These are phyloP conservation scores for Latrodectus geometricus DNA, from an alignment of 1,140 invertebrate species.

Conservation along the genomic window DNA sequence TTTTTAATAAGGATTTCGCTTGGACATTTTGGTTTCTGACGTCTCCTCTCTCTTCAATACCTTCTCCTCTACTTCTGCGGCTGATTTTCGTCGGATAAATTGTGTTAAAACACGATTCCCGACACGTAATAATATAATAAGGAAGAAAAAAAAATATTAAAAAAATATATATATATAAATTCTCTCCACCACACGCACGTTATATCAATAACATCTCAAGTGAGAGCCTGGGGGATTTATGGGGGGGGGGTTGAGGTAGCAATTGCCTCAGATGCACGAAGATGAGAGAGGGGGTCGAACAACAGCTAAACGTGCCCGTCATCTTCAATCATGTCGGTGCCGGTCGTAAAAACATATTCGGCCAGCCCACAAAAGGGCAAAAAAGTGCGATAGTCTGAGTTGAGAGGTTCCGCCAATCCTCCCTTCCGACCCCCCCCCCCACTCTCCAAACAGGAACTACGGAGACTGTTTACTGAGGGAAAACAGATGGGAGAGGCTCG, in stretches of 20 bases:
- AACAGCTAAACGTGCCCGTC: neutral
- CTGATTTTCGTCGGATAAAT: too few species aligned
- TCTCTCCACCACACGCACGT: neutral
- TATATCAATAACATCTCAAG: neutral
- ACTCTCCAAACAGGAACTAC: neutral
- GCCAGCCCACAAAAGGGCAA: neutral
- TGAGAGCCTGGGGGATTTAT: neutral
- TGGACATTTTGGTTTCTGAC: too few species aligned
- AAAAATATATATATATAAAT: too few species aligned
- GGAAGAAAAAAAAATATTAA: neutral
- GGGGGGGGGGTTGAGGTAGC: neutral
- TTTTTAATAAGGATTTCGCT: too few species aligned
- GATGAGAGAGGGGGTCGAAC: neutral
- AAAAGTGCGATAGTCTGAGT: neutral
- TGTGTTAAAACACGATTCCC: neutral
- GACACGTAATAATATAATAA: neutral
- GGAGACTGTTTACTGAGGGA: neutral
- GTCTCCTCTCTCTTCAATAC: too few species aligned
- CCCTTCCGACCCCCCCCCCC: neutral
- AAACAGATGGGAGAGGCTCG: neutral
- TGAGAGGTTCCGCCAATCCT: neutral
- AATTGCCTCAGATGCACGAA: neutral
- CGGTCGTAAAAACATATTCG: neutral
- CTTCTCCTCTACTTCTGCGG: too few species aligned
- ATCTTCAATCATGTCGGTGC: neutral